Evolutionary conservation across 2,888 invertebrate species (phyloP).

Genomic region (Parnassius orleans): DNA sequence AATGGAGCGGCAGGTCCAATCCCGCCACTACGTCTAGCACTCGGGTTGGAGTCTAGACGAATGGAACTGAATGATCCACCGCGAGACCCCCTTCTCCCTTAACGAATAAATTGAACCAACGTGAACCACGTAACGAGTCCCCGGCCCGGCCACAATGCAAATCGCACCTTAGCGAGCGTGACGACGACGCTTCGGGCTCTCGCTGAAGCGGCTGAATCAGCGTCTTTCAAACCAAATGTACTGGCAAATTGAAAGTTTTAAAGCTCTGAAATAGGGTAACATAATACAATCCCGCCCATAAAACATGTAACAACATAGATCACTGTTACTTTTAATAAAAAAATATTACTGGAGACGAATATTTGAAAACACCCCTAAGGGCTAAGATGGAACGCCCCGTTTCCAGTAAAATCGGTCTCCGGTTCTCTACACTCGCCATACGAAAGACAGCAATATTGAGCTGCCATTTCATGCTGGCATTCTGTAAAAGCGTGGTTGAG

Average conservation of each 20-base stretch:
- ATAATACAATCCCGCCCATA: conserved; percentile 1
- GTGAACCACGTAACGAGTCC: conserved; percentile 22
- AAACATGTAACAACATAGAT: neutral
- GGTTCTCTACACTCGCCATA: too few relatives aligned
- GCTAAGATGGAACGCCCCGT: too few relatives aligned
- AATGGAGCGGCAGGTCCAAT: conserved; percentile 5
- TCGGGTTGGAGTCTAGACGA: conserved; percentile 19
- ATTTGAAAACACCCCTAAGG: too few relatives aligned
- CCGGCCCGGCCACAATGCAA: conserved; percentile 53
- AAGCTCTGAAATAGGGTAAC: conserved; percentile 1
- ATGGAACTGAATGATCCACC: conserved; percentile 17
- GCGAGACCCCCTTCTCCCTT: neutral
- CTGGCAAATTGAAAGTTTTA: conserved; percentile 18
- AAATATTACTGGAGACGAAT: too few relatives aligned
- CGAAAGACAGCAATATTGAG: too few relatives aligned
- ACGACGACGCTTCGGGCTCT: conserved; percentile 11
- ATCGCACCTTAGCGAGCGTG: conserved; percentile 39
- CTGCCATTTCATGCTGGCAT: too few relatives aligned
- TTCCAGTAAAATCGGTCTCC: too few relatives aligned
- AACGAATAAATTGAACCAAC: conserved; percentile 24
- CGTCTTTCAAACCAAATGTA: conserved; percentile 19
- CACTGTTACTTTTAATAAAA: too few relatives aligned
- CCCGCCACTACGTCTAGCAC: conserved; percentile 14
- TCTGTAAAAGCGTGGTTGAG: too few relatives aligned
- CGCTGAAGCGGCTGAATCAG: conserved; percentile 12